phyloP scores from a whole-genome alignment of 64 coral and sea anemone species.

The Cladopsammia gracilis region DNA sequence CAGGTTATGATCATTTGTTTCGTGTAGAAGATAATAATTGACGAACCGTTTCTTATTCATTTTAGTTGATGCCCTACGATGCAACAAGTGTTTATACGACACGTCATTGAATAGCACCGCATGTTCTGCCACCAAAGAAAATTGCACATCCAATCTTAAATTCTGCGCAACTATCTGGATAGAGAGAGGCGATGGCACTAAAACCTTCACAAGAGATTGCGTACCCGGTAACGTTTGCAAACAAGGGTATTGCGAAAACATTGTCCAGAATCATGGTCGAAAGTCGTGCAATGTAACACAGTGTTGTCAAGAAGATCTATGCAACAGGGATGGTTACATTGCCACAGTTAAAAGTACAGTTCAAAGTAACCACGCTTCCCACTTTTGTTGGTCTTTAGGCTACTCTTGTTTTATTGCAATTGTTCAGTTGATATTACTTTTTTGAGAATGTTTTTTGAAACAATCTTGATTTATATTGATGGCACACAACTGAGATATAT shows the following conservation, averaged over 20 bases:
- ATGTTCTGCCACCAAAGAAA: neutral
- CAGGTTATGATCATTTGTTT: too few species aligned
- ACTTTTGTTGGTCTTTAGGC: neutral
- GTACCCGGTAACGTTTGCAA: neutral
- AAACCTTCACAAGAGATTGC: neutral
- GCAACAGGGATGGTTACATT: conserved; percentile 4
- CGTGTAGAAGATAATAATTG: too few species aligned
- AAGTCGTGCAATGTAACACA: conserved; percentile 8
- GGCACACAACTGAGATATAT: too few species aligned
- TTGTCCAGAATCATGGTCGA: neutral
- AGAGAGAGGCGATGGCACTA: neutral
- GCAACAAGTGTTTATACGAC: neutral
- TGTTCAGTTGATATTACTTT: neutral
- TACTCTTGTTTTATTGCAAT: neutral
- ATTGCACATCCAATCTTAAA: neutral
- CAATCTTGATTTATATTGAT: too few species aligned
- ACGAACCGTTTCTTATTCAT: neutral
- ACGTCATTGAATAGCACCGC: neutral
- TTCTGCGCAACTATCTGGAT: neutral
- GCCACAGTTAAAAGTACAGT: neutral
- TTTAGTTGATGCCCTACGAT: conserved; percentile 7
- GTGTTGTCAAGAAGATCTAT: conserved; percentile 45
- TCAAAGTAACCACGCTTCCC: neutral
- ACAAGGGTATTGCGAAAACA: neutral
- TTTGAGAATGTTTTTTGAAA: too few species aligned